A percentile compares a stretch with the other conserved stretches of the same genome.
Conservation (phyloP, 2,888 invertebrate species). For the Tineola bisselliella region DNA sequence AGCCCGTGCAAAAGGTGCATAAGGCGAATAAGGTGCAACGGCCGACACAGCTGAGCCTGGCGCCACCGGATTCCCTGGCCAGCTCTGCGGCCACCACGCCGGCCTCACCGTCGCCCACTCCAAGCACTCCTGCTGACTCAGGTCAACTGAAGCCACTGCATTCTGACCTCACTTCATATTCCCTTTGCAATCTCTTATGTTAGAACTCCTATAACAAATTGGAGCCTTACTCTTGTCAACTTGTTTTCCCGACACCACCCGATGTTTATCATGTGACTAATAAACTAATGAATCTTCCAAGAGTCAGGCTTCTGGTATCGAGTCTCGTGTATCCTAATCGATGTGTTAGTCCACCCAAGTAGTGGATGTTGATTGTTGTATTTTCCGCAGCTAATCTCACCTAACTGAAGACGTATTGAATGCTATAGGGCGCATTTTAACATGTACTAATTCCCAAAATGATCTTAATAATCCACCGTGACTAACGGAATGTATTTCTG, state of each 20-base stretch:
- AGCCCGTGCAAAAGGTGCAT: constrained; percentile 23
- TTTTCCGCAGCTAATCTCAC: neutral
- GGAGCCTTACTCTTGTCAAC: neutral
- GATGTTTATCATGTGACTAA: neutral
- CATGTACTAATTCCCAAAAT: neutral
- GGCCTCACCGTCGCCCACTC: constrained; percentile 57
- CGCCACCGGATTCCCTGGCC: constrained; percentile 33
- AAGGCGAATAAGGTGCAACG: constrained; percentile 43
- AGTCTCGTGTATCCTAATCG: neutral
- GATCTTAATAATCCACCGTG: neutral
- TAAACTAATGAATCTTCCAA: neutral
- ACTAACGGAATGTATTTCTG: constrained; percentile 26
- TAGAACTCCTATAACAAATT: neutral
- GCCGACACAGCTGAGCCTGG: constrained; percentile 59
- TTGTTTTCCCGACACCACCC: neutral
- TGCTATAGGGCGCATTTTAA: neutral
- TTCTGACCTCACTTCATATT: neutral
- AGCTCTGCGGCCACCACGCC: constrained; percentile 39
- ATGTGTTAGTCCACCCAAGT: neutral
- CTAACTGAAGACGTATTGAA: neutral
- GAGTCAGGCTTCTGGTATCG: neutral
- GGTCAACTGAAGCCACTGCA: constrained; percentile 39
- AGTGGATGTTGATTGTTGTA: neutral
- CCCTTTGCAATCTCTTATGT: neutral
- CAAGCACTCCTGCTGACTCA: constrained; percentile 65